Percentiles rank a stretch among this genome's conserved stretches.
These are phyloP conservation scores for Grammomys surdaster DNA, from an alignment of 2,113 vertebrate genomes.

Conservation along the genomic window DNA sequence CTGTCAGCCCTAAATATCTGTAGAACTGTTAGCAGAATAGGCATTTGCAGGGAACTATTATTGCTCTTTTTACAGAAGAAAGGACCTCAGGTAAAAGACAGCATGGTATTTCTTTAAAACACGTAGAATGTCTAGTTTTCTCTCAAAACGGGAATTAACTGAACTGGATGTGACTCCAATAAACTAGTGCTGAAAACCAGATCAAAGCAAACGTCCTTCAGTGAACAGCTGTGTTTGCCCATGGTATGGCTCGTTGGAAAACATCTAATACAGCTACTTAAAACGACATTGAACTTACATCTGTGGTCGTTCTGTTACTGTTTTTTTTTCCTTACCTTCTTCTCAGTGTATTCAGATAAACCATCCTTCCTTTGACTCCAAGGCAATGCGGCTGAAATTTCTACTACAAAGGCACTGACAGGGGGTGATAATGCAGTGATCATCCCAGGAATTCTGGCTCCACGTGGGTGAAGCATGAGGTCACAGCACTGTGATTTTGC, in stretches of 20 bases:
- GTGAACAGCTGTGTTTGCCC: conserved; percentile 17
- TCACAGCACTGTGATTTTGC: conserved; percentile 62
- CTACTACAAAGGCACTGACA: conserved; percentile 50
- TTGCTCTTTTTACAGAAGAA: conserved; percentile 68
- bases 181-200: conserved; percentile 60
- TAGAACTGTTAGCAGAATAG: conserved; percentile 56
- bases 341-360: conserved; percentile 48
- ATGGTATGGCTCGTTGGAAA: conserved; percentile 52
- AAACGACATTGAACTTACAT: conserved; percentile 50
- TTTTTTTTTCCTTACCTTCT: conserved; percentile 27
- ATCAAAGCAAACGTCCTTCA: conserved; percentile 51
- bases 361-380: conserved; percentile 51
- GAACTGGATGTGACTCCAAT: conserved; percentile 27
- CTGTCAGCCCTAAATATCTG: conserved; percentile 54
- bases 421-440: conserved; percentile 50
- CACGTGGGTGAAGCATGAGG: conserved; percentile 57
- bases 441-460: conserved; percentile 61
- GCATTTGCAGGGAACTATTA: conserved; percentile 50
- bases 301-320: conserved; percentile 1
- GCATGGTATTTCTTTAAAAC: conserved; percentile 37
- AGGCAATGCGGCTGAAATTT: conserved; percentile 54
- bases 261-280: conserved; percentile 28
- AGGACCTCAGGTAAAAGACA: conserved; percentile 62
- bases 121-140: conserved; percentile 64
- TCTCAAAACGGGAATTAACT: conserved; percentile 38